These are phyloP conservation scores for Takifugu ocellatus DNA, from an alignment of 2,797 vertebrate species.

Conservation along the genomic window DNA sequence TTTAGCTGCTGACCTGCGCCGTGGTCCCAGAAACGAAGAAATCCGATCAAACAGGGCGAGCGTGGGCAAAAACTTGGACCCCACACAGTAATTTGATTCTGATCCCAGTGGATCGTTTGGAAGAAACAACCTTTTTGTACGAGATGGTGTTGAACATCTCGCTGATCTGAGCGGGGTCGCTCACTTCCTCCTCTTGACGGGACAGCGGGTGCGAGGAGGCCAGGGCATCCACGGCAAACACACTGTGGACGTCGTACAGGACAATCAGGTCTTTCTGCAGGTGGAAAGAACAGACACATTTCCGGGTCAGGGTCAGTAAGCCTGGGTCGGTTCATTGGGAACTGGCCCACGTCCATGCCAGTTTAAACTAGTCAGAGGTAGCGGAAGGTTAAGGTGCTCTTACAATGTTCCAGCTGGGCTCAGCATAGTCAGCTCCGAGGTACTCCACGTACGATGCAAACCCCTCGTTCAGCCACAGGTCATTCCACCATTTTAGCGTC, in stretches of 20 bases:
- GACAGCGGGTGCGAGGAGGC: slow-evolving; percentile 88
- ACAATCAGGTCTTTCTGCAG: slow-evolving; percentile 86
- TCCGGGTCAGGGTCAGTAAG: neutral
- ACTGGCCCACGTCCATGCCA: neutral
- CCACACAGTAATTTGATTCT: too few species aligned
- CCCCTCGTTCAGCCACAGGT: slow-evolving; percentile 94
- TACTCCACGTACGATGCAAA: slow-evolving; percentile 92
- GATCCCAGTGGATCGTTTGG: too few species aligned
- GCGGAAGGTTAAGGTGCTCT: slow-evolving; percentile 37
- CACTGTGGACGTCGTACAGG: slow-evolving; percentile 76
- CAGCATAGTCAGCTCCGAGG: slow-evolving; percentile 77
- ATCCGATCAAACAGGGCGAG: too few species aligned
- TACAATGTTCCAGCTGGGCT: slow-evolving; percentile 83
- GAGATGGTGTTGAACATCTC: slow-evolving; percentile 88
- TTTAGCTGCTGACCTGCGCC: neutral
- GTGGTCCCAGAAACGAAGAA: too few species aligned
- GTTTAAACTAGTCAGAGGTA: neutral
- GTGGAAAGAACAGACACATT: slow-evolving; percentile 1
- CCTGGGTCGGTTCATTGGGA: neutral
- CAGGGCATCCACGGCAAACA: slow-evolving; percentile 85
- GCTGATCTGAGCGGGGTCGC: slow-evolving; percentile 81
- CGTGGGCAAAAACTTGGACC: too few species aligned
- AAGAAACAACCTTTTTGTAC: slow-evolving; percentile 86
- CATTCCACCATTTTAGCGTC: slow-evolving; percentile 92
- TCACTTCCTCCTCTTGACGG: slow-evolving; percentile 78